Conservation (phyloP, 1,140 invertebrate species). For the Anastrepha obliqua region DNA sequence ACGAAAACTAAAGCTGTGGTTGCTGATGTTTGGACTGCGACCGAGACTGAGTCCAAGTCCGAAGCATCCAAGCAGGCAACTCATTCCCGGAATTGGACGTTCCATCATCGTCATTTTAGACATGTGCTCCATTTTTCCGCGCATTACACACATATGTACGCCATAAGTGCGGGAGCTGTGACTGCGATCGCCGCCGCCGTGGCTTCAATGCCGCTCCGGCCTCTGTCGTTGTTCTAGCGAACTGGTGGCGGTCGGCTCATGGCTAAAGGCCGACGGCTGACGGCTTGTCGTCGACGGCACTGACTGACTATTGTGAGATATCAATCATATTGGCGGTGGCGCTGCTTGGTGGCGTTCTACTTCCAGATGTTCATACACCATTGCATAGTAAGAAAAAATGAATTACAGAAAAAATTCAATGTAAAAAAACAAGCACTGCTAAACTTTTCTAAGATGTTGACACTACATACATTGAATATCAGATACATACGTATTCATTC, state of each 20-base stretch:
- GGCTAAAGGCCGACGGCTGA: constrained; percentile 24
- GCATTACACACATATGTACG: constrained; percentile 3
- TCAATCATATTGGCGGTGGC: constrained; percentile 68
- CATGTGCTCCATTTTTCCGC: constrained; percentile 57
- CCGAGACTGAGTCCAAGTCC: not conserved
- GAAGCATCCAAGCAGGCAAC: not conserved
- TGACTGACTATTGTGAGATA: constrained; percentile 70
- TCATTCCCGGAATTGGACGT: constrained; percentile 71
- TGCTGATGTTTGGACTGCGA: constrained; percentile 6
- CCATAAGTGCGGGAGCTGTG: not conserved
- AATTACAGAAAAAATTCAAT: constrained; percentile 4
- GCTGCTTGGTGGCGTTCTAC: not conserved
- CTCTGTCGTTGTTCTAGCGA: not conserved
- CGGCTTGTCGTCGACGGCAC: constrained; percentile 61
- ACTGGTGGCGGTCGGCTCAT: not conserved
- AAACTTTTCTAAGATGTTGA: constrained; percentile 36
- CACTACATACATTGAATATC: not conserved
- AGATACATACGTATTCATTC: not conserved
- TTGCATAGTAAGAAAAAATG: not conserved
- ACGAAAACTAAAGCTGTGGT: constrained; percentile 27
- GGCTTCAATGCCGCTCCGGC: not conserved
- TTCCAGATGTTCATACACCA: constrained; percentile 42
- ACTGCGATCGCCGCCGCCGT: constrained; percentile 16
- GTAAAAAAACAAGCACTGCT: not conserved
- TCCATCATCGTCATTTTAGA: constrained; percentile 70